These are phyloP conservation scores for Plebejus melissa DNA, from an alignment of 2,888 invertebrate genomes.

Conservation along the genomic window DNA sequence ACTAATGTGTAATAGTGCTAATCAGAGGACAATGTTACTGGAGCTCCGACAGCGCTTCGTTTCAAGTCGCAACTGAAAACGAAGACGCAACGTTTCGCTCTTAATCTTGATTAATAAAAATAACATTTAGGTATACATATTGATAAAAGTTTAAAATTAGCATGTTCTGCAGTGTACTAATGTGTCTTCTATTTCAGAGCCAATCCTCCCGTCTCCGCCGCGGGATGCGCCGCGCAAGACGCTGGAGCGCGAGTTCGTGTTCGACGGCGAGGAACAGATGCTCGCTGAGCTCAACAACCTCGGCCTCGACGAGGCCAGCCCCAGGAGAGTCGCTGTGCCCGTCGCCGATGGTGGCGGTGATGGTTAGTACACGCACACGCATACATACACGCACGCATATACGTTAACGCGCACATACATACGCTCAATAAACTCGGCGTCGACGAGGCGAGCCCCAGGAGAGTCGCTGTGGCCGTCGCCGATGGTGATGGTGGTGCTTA, in stretches of 20 bases:
- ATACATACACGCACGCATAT: not conserved
- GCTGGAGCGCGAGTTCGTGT: slow-evolving; percentile 58
- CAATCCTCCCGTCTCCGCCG: slow-evolving; percentile 39
- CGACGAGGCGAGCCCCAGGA: too few relatives aligned
- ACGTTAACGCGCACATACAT: not conserved
- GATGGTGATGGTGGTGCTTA: slow-evolving; percentile 16
- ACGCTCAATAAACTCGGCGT: too few relatives aligned
- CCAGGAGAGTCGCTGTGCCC: slow-evolving; percentile 39
- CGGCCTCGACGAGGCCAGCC: slow-evolving; percentile 49
- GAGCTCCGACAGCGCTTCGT: too few relatives aligned
- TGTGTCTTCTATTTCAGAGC: slow-evolving; percentile 30
- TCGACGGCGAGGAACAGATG: slow-evolving; percentile 65
- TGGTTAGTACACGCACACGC: slow-evolving; percentile 25
- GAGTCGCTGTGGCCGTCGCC: too few relatives aligned
- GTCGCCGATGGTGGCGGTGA: slow-evolving; percentile 34
- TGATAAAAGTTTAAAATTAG: too few relatives aligned
- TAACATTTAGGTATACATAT: too few relatives aligned
- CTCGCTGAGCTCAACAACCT: slow-evolving; percentile 61
- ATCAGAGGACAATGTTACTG: too few relatives aligned
- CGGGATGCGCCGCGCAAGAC: slow-evolving; percentile 38
- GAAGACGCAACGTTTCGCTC: too few relatives aligned
- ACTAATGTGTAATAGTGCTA: too few relatives aligned
- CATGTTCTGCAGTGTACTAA: not conserved
- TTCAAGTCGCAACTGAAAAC: too few relatives aligned
- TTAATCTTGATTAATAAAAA: too few relatives aligned